Conservation (phyloP, 2,797 vertebrate genomes). For the Pseudocheirus occidentalis region DNA sequence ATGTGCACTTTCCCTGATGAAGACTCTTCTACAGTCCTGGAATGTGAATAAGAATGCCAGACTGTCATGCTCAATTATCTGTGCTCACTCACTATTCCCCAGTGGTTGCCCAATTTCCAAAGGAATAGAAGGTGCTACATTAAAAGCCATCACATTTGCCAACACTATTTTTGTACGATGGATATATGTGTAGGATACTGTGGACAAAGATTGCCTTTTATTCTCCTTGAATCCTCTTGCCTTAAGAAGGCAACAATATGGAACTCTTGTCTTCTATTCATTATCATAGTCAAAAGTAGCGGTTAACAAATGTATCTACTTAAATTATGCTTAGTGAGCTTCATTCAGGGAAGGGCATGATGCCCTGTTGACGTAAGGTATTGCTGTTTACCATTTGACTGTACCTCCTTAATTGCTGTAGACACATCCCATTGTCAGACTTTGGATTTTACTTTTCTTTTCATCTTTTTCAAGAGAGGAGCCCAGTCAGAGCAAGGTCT, state of each 20-base stretch:
- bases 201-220: constrained; percentile 15
- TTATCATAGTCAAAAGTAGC: constrained; percentile 4
- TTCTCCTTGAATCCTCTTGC: not conserved
- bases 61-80: constrained; percentile 39
- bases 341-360: constrained; percentile 11
- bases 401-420: constrained; percentile 16
- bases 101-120: constrained; percentile 28
- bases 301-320: constrained; percentile 2
- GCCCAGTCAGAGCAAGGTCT: not conserved
- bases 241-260: not conserved
- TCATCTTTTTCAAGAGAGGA: constrained; percentile 18
- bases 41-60: not conserved
- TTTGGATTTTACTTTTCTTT: constrained; percentile 30
- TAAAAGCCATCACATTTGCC: constrained; percentile 45
- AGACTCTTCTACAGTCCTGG: constrained; percentile 2
- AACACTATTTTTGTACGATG: not conserved
- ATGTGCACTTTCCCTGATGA: constrained; percentile 28
- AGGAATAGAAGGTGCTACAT: not conserved
- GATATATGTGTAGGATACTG: not conserved
- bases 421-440: not conserved
- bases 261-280: constrained; percentile 2
- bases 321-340: not conserved
- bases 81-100: constrained; percentile 24
- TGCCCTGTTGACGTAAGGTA: not conserved
- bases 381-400: not conserved